Percentiles rank a stretch among this genome's conserved stretches.
These are phyloP conservation scores for Pherbina coryleti DNA, from an alignment of 2,888 invertebrate species.

Conservation along the genomic window DNA sequence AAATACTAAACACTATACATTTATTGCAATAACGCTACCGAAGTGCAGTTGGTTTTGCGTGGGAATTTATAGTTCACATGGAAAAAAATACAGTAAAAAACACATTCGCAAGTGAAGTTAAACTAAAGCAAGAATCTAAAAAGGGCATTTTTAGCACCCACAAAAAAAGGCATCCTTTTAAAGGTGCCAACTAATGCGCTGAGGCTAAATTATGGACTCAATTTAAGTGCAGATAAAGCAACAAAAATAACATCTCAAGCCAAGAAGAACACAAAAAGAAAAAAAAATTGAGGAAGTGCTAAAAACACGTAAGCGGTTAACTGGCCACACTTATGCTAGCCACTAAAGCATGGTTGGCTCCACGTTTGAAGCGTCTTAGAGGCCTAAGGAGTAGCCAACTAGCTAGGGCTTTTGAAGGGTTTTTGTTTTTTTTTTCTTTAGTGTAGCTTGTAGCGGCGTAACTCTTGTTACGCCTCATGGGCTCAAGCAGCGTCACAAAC, in stretches of 20 bases:
- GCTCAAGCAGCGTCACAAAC: slow-evolving; percentile 23
- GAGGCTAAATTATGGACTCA: slow-evolving; percentile 9
- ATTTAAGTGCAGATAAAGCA: slow-evolving; percentile 7
- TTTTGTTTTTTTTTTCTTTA: background rate
- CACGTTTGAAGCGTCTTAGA: background rate
- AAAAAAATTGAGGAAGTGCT: background rate
- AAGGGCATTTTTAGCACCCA: slow-evolving; percentile 21
- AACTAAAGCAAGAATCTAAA: background rate
- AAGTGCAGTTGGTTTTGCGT: background rate
- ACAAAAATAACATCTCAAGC: background rate
- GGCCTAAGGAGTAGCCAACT: background rate
- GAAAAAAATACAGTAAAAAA: background rate
- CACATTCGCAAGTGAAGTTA: no score
- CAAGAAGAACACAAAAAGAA: background rate
- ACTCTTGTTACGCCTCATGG: slow-evolving; percentile 19
- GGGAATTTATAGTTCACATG: background rate
- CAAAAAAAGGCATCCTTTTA: slow-evolving; percentile 14
- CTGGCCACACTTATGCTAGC: background rate
- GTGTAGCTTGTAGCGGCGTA: background rate
- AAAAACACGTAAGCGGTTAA: background rate
- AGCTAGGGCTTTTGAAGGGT: slow-evolving; percentile 1
- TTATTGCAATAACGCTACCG: no score
- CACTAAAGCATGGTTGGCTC: background rate
- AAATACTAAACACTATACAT: no score
- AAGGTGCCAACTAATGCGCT: background rate